Base-by-base conservation (phyloP, 2,888 invertebrate genomes). In the Agapetus fuscipes region DNA sequence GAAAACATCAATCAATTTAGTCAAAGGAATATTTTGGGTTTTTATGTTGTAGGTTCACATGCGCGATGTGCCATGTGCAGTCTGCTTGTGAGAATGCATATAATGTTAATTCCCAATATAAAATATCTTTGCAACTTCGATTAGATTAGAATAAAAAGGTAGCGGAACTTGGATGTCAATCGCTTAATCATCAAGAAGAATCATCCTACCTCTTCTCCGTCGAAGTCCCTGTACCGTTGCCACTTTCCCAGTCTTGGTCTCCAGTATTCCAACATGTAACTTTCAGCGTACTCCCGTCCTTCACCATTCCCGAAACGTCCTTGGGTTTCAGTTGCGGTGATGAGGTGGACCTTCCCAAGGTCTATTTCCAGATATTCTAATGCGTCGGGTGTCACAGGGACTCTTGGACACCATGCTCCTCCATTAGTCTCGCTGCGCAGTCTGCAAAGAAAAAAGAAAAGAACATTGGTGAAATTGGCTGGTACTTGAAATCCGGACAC, bases 361-460 rank as follows among this genome's bases (percentile, higher is more conserved):
- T 91, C 81, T 48, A 87, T 76, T 70, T 93, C 80, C 45, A 85
- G 63, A 83, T 83, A 84, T 60, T 85, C 84, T 43, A 72, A 73
- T 2, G 80, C 72, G 52, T 83, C 83, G n/a, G 78, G 76, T 15
- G 83, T 83, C 54, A 87, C 82, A 59, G 81, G 80, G 34, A 76
- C 71, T 61, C 80, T 78, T 9, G 94, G 93, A 65, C 94, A 94
- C 94, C 93, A 94, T 1, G 93, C 93, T 30, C 93, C 93, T 10
- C 90, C 88, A 54, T 80, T 78, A 49, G 75, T 71, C 57, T 93
- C 91, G 52, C 79, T 78, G 49, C 83, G 78, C 51, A 91, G 69
- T 60, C 93, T 93, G 75, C 17, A 66, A 62, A 44, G 48, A n/a
- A n/a, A n/a, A n/a, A n/a, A n/a, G n/a, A n/a, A 50, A 46, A 50